A percentile compares a stretch with the other conserved stretches of the same genome.
These are phyloP conservation scores for Siniperca chuatsi DNA, from an alignment of 2,113 vertebrate genomes.

Conservation along the genomic window DNA sequence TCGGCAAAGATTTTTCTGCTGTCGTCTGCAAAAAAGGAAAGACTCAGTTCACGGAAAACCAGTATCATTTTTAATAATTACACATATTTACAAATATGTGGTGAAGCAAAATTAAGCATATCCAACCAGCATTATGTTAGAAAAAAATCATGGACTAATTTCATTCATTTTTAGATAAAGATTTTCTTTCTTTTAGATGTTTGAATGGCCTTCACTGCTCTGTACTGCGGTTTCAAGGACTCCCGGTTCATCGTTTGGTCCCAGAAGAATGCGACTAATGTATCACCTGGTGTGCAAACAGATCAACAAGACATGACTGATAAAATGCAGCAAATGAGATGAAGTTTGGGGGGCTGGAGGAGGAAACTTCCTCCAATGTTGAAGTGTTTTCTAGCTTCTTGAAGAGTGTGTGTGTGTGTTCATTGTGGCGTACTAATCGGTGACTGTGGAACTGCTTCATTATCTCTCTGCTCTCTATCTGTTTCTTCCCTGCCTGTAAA, in stretches of 20 bases:
- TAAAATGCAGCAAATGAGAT: conserved; percentile 16
- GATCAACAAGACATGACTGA: conserved; percentile 9
- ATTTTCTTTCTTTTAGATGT: not conserved
- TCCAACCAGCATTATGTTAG: conserved; percentile 56
- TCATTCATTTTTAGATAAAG: conserved; percentile 29
- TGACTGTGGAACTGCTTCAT: conserved; percentile 44
- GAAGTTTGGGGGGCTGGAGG: conserved; percentile 7
- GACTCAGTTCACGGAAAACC: conserved; percentile 79
- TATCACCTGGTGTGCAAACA: conserved; percentile 23
- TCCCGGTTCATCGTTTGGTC: conserved; percentile 64
- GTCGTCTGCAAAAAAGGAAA: conserved; percentile 65
- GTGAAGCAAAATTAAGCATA: conserved; percentile 71
- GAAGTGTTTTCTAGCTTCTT: conserved; percentile 44
- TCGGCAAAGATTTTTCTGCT: conserved; percentile 39
- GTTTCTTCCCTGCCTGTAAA: conserved; percentile 30
- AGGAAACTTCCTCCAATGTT: conserved; percentile 22
- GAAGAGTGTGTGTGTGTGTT: conserved; percentile 12
- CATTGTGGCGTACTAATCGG: conserved; percentile 45
- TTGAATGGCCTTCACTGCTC: conserved; percentile 20
- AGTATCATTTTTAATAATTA: conserved; percentile 82
- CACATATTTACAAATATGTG: conserved; percentile 83
- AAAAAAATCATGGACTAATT: conserved; percentile 25
- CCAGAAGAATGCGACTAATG: conserved; percentile 36
- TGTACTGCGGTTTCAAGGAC: conserved; percentile 47
- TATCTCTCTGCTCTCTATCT: conserved; percentile 49